Conservation (phyloP, 2,888 invertebrate genomes). For the Altica lythri region DNA sequence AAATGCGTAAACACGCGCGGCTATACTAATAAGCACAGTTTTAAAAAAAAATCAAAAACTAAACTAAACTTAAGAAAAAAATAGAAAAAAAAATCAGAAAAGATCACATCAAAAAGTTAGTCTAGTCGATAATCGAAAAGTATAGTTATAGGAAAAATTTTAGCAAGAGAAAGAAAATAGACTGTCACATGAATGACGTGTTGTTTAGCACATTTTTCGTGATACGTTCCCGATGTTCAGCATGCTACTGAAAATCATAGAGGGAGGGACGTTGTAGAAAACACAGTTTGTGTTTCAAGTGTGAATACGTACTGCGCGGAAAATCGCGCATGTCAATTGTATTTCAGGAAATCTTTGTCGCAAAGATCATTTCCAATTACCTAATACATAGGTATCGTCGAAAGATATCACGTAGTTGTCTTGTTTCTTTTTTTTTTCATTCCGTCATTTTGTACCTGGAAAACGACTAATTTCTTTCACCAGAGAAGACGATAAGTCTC, state of each 20-base stretch:
- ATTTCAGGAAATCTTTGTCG: slow-evolving; percentile 34
- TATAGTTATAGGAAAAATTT: slow-evolving; percentile 5
- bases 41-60: slow-evolving; percentile 11
- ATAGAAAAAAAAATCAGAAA: slow-evolving; percentile 5
- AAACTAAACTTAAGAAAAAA: slow-evolving; percentile 28
- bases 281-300: slow-evolving; percentile 29
- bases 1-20: slow-evolving; percentile 9
- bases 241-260: slow-evolving; percentile 29
- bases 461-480: neutral
- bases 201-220: slow-evolving; percentile 27
- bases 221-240: slow-evolving; percentile 16
- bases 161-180: slow-evolving; percentile 7
- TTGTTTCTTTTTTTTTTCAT: slow-evolving; percentile 10
- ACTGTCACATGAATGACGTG: slow-evolving; percentile 23
- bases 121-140: neutral
- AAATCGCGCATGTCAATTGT: slow-evolving; percentile 37
- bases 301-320: slow-evolving; percentile 22
- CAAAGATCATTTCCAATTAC: slow-evolving; percentile 34
- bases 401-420: slow-evolving; percentile 1
- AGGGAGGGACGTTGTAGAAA: slow-evolving; percentile 23
- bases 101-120: slow-evolving; percentile 20
- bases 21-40: slow-evolving; percentile 1
- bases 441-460: slow-evolving; percentile 7
- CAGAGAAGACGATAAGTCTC: neutral
- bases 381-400: slow-evolving; percentile 19